Evolutionary conservation across 2,113 vertebrate species (phyloP), one percentile per base, ranked within the genome.

Genomic region (Rhizomys pruinosus): DNA sequence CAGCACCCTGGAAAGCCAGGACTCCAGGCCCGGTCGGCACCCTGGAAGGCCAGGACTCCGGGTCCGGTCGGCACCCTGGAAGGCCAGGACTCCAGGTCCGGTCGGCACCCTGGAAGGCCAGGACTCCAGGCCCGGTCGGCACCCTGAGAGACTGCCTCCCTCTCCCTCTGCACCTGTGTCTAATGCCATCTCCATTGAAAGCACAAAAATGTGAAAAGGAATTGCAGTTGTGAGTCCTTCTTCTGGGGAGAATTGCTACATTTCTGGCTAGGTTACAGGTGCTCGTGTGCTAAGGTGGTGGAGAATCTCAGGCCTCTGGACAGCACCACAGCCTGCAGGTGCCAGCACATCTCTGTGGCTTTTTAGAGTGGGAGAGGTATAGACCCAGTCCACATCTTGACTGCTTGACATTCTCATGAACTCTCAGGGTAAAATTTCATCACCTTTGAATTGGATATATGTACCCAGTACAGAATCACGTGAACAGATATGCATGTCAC

Each of bases 121-220:
- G n/a, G n/a, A 39, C 63, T 57, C 23, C 64, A 66, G 22, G 47
- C 7, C 44, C 23, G 12, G 55, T 52, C 84, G 71, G 7, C 32
- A 69, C 0, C 34, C 34, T 39, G 25, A 23, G 47, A 71, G 15
- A 39, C 82, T 47, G 15, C 29, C 12, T 42, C 39, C 61, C 13
- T 29, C 37, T 81, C 63, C 10, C 15, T 29, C 7, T 55, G 32
- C 13, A 7, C 9, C 19, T 8, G 9, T 42, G 37, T 19, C 22
- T 16, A 13, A 39, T 32, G 23, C 23, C 1, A 2, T 0, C 5
- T 27, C 27, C 6, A 0, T 0, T 2, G 1, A 25, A 1, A 15
- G 29, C 0, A 4, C 29, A 79, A 5, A 79, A 5, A 57, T 17
- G 3, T 2, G 1, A 29, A 72, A 15, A 5, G 23, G 23, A 32